Conservation (phyloP, 1,140 invertebrate species). For the Nylanderia fulva region DNA sequence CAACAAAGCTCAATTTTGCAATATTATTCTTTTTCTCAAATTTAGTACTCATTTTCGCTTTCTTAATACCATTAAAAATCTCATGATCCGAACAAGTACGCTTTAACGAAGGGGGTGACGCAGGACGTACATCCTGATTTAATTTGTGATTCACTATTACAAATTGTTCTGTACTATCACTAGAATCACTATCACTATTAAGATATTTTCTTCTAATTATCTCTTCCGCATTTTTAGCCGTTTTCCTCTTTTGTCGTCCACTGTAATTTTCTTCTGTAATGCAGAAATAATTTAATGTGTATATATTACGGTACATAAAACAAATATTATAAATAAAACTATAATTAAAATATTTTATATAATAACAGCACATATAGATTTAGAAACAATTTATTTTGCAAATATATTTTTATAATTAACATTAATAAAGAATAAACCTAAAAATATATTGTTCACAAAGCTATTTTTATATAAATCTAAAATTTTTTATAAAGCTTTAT, state of each 20-base stretch:
- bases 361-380: not conserved
- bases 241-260: conserved; percentile 76
- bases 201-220: conserved; percentile 78
- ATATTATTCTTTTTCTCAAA: conserved; percentile 41
- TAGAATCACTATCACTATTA: conserved; percentile 73
- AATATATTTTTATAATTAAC: not conserved
- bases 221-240: conserved; percentile 79
- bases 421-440: conserved; percentile 4
- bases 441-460: not conserved
- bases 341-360: not conserved
- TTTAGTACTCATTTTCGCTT: conserved; percentile 68
- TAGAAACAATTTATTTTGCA: conserved; percentile 10
- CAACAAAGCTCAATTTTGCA: conserved; percentile 71
- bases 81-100: conserved; percentile 71
- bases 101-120: conserved; percentile 77
- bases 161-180: conserved; percentile 69
- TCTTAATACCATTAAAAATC: conserved; percentile 67
- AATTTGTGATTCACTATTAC: conserved; percentile 72
- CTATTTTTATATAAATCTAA: not conserved
- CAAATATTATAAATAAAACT: not conserved
- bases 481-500: not conserved
- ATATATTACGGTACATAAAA: not conserved
- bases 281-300: conserved; percentile 17
- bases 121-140: conserved; percentile 51
- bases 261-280: conserved; percentile 52